Evolutionary conservation across 2,113 vertebrate species (phyloP).

Genomic region (cattle (Bos taurus)): ARS-UCD2.0 NC_037336.1:32832001-32832500

Average conservation of each 20-base stretch:
- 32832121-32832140: background rate
- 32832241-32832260: background rate
- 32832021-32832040: background rate
- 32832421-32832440: background rate
- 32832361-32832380: background rate
- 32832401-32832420: background rate
- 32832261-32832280: background rate
- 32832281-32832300: background rate
- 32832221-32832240: background rate
- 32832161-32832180: background rate
- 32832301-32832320: background rate
- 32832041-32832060: background rate
- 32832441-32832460: background rate
- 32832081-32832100: background rate
- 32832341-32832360: background rate
- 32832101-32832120: background rate
- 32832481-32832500: background rate
- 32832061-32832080: background rate
- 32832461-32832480: background rate
- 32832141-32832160: background rate
- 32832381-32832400: background rate
- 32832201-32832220: background rate
- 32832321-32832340: background rate
- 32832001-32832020: background rate
- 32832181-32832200: background rate